These are phyloP conservation scores for Rhipidura dahli DNA, from an alignment of 2,113 vertebrate genomes.

Conservation along the genomic window DNA sequence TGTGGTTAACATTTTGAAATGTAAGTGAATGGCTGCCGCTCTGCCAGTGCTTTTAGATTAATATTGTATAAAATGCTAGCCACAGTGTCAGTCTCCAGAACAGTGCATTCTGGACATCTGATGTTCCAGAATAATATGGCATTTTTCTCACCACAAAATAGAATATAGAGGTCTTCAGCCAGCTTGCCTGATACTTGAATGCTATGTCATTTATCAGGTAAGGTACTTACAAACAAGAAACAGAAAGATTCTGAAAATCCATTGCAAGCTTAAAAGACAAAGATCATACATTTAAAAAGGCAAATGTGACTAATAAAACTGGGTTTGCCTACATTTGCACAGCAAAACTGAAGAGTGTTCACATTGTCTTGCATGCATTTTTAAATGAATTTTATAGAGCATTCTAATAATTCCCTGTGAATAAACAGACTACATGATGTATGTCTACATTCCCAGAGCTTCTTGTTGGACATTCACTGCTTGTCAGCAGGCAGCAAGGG, in stretches of 20 bases:
- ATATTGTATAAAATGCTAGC: constrained; percentile 52
- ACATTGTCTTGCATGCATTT: not conserved
- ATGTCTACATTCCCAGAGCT: not conserved
- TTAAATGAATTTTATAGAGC: not conserved
- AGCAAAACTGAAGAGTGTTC: not conserved
- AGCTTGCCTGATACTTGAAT: not conserved
- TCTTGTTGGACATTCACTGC: constrained; percentile 7
- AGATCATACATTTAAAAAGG: not conserved
- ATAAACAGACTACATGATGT: not conserved
- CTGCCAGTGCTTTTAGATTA: constrained; percentile 13
- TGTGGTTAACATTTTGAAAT: constrained; percentile 26
- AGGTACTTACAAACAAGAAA: not conserved
- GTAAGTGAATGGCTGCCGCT: constrained; percentile 26
- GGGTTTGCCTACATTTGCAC: not conserved
- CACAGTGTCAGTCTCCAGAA: not conserved
- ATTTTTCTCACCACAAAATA: not conserved
- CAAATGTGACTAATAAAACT: not conserved
- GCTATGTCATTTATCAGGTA: not conserved
- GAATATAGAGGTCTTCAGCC: not conserved
- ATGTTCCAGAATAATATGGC: not conserved
- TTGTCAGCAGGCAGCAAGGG: not conserved
- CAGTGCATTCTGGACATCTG: not conserved
- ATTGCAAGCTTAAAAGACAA: not conserved
- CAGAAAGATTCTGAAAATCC: not conserved
- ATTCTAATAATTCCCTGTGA: not conserved